Evolutionary conservation across 2,888 invertebrate species (phyloP), one percentile per base, ranked within the genome.

Genomic region (Polymixis flavicincta): DNA sequence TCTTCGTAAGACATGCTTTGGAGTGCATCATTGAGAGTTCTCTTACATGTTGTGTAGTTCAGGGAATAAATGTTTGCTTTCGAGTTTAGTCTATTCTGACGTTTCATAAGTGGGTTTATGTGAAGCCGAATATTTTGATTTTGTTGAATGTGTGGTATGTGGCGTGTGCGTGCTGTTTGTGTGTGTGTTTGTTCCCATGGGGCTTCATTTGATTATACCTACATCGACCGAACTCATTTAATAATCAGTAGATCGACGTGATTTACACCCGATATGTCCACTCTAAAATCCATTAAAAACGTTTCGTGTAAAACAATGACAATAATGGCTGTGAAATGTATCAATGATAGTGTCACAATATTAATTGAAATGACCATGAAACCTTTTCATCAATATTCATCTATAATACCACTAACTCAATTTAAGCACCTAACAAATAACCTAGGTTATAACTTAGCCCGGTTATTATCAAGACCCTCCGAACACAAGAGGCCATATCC

Each of bases 401-500:
- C 22, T 22, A 42, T 60, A 45, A 54, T 32, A 17, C 22, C 25
- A n/a, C 9, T 17, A 55, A 55, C 8, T 28, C 45, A 50, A 5
- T 14, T 32, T 68, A 45, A 77, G 50, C 67, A 13, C 14, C n/a
- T 37, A 42, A 50, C 57, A 69, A 82, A 68, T 74, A 59, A 32
- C 45, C 59, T 55, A 65, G 50, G 42, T 22, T 55, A 80, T 80
- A 66, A 78, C 57, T 59, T 50, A 14, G 57, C 22, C n/a, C n/a
- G 37, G 48, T 65, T 80, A 74, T 74, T 71, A 50, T 50, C 52
- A 32, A 32, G 19, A 68, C 54, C 2, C 11, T 17, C 22, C 2
- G 28, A 37, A 63, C 59, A 73, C 64, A 72, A 69, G 74, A 69
- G 60, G 8, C 54, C 52, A 28, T 84, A 65, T 73, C 14, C 45